Conservation (phyloP, 2,888 invertebrate species). For the Polyommatus icarus region DNA sequence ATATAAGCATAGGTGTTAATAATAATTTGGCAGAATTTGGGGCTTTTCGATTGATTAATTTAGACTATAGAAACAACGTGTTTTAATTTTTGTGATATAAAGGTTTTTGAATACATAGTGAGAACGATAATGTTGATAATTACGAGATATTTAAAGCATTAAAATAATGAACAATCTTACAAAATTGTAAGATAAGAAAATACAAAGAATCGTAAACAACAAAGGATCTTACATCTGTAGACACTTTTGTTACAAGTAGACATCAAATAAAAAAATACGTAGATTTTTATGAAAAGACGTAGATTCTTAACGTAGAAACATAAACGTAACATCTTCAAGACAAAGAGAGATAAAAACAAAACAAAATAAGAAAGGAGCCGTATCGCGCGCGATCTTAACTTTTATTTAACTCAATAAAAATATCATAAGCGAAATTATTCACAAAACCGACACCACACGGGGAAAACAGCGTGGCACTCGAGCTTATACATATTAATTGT, state of each 20-base stretch:
- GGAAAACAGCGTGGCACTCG: conserved; percentile 31
- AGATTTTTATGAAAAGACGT: conserved; percentile 30
- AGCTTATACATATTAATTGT: conserved; percentile 45
- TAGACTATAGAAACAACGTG: no score
- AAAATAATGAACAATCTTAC: background rate
- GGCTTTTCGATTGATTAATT: no score
- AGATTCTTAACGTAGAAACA: conserved; percentile 10
- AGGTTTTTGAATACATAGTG: background rate
- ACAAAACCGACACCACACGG: background rate
- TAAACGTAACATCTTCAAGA: conserved; percentile 33
- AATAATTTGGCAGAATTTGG: background rate
- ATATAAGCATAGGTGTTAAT: conserved; percentile 35
- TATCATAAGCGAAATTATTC: conserved; percentile 21
- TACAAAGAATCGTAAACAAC: background rate
- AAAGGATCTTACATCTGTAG: background rate
- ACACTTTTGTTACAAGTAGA: conserved; percentile 9
- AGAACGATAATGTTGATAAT: background rate
- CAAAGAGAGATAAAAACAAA: conserved; percentile 37
- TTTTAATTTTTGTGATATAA: no score
- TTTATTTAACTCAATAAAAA: conserved; percentile 23
- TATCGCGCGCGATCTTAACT: conserved; percentile 5
- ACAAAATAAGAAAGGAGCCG: background rate
- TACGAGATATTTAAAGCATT: background rate
- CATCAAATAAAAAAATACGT: conserved; percentile 15
- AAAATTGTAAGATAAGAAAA: background rate